Evolutionary conservation across 2,113 vertebrate genomes (phyloP).

Genomic region (Corythoichthys haematopterus): DNA sequence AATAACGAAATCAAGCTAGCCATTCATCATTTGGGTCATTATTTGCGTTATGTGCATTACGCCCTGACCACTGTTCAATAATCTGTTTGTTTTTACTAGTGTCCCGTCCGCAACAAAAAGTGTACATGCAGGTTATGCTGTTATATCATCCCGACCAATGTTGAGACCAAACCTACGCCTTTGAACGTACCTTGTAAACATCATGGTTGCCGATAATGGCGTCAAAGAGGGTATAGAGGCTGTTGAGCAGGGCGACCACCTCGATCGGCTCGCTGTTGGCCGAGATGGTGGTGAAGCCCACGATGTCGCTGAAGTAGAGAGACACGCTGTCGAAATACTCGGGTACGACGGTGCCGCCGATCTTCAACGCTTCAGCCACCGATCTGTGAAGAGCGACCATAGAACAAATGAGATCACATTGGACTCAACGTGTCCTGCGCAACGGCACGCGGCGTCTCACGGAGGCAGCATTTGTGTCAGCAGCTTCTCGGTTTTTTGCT

Average conservation of each 20-base stretch:
- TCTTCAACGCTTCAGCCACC: conserved; percentile 73
- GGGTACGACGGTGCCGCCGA: conserved; percentile 67
- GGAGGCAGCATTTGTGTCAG: conserved; percentile 77
- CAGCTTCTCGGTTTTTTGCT: conserved; percentile 79
- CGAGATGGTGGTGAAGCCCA: conserved; percentile 79
- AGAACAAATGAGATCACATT: neutral
- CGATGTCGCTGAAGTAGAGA: conserved; percentile 80
- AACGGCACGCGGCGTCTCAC: conserved; percentile 45
- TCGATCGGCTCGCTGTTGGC: conserved; percentile 79
- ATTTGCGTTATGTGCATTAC: too few relatives aligned
- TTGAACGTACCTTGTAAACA: conserved; percentile 73
- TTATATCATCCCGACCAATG: too few relatives aligned
- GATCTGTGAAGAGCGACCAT: conserved; percentile 53
- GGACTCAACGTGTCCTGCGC: neutral
- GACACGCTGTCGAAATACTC: conserved; percentile 75
- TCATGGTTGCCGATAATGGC: conserved; percentile 77
- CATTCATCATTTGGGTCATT: too few relatives aligned
- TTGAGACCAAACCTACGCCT: neutral
- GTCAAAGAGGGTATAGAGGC: conserved; percentile 79
- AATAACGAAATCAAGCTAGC: too few relatives aligned
- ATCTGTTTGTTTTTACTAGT: too few relatives aligned
- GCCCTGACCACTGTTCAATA: too few relatives aligned
- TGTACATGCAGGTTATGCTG: too few relatives aligned
- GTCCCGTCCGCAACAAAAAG: too few relatives aligned
- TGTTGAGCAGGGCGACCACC: conserved; percentile 79